A percentile compares a stretch with the other conserved stretches of the same genome.
phyloP scores from a whole-genome alignment of 2,113 vertebrate genomes.

The Rhodinocichla rosea region DNA sequence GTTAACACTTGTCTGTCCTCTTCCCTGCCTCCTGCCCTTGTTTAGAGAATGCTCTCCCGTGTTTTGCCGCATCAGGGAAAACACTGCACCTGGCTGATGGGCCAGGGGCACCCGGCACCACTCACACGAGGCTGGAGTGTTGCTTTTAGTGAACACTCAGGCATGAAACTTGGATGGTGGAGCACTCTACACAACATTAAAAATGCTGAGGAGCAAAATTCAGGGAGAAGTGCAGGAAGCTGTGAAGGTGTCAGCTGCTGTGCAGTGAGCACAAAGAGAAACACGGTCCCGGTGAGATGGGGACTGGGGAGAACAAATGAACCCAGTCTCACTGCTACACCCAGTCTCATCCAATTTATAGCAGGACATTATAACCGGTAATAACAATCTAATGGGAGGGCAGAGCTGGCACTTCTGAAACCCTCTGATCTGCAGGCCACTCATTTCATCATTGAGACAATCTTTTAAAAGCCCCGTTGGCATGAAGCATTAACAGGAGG shows the following conservation, averaged over 20 bases:
- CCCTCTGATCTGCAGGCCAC: conserved; percentile 12
- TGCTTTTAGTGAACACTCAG: not conserved
- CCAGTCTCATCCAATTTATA: conserved; percentile 12
- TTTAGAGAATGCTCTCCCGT: not conserved
- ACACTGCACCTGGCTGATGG: not conserved
- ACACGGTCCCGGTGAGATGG: accelerated
- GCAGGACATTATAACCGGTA: not conserved
- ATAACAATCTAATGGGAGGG: conserved; percentile 26
- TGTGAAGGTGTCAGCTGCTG: not conserved
- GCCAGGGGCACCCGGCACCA: not conserved
- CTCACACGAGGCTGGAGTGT: not conserved
- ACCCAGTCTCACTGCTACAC: not conserved
- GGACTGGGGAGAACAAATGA: not conserved
- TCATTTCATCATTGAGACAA: conserved; percentile 23
- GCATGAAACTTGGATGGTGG: not conserved
- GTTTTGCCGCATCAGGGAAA: conserved; percentile 1
- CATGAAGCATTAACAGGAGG: not conserved
- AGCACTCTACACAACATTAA: not conserved
- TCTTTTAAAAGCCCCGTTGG: not conserved
- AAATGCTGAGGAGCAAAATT: conserved; percentile 5
- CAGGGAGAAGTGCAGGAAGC: not conserved
- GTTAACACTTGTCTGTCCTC: not conserved
- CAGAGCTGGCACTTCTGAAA: not conserved
- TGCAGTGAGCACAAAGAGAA: not conserved
- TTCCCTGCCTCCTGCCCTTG: not conserved